These are phyloP conservation scores for Elephas maximus DNA, from an alignment of 2,113 vertebrate species.

Conservation along the genomic window DNA sequence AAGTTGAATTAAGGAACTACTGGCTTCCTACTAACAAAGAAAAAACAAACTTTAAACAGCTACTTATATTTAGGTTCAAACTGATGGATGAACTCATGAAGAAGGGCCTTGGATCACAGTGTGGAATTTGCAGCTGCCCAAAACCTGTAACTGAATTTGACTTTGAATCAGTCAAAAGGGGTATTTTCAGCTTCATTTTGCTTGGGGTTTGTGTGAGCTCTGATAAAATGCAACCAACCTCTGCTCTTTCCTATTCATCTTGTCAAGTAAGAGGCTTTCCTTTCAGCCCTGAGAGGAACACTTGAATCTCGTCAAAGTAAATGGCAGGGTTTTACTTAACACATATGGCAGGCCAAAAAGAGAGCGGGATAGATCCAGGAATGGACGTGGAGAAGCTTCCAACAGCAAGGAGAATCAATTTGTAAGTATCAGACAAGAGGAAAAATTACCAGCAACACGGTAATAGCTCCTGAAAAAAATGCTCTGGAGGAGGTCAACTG, in stretches of 20 bases:
- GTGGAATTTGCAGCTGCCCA: conserved; percentile 25
- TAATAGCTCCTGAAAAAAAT: not conserved
- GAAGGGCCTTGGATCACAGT: not conserved
- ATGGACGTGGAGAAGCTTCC: not conserved
- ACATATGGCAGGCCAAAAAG: conserved; percentile 50
- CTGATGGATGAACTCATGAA: not conserved
- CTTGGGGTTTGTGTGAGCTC: conserved; percentile 67
- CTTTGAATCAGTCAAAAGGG: conserved; percentile 52
- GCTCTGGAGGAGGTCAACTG: not conserved
- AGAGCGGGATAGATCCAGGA: conserved; percentile 49
- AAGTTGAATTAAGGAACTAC: not conserved
- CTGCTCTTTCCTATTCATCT: conserved; percentile 71
- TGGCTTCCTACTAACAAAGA: not conserved
- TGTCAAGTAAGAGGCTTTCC: conserved; percentile 65
- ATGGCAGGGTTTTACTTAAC: conserved; percentile 67
- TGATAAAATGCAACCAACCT: conserved; percentile 67
- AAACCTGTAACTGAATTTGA: conserved; percentile 62
- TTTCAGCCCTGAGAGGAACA: conserved; percentile 56
- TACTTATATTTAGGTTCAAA: not conserved
- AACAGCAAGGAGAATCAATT: conserved; percentile 37
- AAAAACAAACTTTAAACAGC: conserved; percentile 8
- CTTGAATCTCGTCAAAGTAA: conserved; percentile 73
- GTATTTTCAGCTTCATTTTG: conserved; percentile 59
- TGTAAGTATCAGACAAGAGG: not conserved
- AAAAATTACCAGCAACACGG: not conserved